Base-by-base conservation (phyloP, 1,140 invertebrate genomes). In the Trachymyrmex septentrionalis region DNA sequence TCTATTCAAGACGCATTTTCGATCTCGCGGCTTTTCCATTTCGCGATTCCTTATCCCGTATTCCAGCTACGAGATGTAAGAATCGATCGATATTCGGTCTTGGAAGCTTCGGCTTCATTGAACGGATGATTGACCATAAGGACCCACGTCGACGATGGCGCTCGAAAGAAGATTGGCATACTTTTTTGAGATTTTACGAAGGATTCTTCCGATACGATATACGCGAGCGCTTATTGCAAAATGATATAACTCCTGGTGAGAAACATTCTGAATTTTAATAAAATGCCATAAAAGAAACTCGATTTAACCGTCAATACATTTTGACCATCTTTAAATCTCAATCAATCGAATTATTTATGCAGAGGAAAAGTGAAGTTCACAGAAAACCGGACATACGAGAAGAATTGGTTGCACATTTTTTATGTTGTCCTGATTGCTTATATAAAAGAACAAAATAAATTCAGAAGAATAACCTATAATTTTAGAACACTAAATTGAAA, bases 1-100 rank as follows among this genome's bases (percentile, higher is more conserved):
- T 27, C 53, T 50, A 66, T 66, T 82, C 76, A 53, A 78, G 34
- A 61, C 64, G 61, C 82, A 63, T 86, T 50, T 67, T 63, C 76
- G 24, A 86, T 66, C 53, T 19, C 64, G 24, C 64, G 30, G 63
- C 64, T 86, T 63, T 82, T 81, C 50, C 19, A 59, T 75, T 38
- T 24, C n/a, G 38, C 38, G 38, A 73, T 19, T 72, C 67, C 21
- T 69, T 61, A 57, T 16, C 16, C n/a, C 30, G 12, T 27, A 44
- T 27, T 19, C 16, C 27, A 30, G 64, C 27, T 30, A 16, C 4
- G n/a, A 38, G 30, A 73, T 61, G 57, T 73, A 48, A 27, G 34
- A 27, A 21, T 53, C 63, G 19, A 24, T 67, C 77, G 27, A 48
- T n/a, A 34, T 24, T 73, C 24, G 34, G 10, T 48, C 16, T 34